These are phyloP conservation scores for Hylaeus anthracinus DNA, from an alignment of 1,140 invertebrate species.

Conservation along the genomic window DNA sequence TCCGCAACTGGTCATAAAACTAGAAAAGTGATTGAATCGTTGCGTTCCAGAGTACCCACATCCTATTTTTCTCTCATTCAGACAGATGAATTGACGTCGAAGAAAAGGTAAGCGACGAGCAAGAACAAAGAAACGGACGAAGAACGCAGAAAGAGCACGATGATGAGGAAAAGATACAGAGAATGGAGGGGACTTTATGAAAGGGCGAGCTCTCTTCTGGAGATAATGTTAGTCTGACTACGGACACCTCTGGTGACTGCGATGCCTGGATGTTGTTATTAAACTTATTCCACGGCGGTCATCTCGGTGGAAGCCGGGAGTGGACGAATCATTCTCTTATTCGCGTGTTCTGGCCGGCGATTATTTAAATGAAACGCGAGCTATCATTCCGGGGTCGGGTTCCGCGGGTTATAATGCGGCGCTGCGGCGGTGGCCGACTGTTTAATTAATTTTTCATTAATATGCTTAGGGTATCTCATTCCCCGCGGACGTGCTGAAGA, in stretches of 20 bases:
- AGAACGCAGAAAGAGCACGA: neutral
- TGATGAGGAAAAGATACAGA: neutral
- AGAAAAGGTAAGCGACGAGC: neutral
- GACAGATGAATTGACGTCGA: neutral
- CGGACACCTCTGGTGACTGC: conserved; percentile 53
- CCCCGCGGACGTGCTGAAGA: neutral
- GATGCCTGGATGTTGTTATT: conserved; percentile 66
- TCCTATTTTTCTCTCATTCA: neutral
- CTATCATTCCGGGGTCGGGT: conserved; percentile 7
- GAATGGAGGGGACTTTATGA: neutral
- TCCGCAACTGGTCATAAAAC: too few relatives aligned
- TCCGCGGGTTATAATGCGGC: neutral
- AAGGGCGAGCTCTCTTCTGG: conserved; percentile 37
- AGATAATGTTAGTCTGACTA: conserved; percentile 58
- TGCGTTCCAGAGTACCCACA: neutral
- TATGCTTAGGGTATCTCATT: neutral
- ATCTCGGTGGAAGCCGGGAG: conserved; percentile 7
- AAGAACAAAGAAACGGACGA: neutral
- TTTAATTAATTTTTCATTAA: conserved; percentile 32
- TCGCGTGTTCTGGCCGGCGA: conserved; percentile 16
- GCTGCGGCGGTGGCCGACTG: neutral
- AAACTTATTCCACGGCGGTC: conserved; percentile 62
- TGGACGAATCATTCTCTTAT: conserved; percentile 4
- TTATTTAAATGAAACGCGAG: conserved; percentile 50
- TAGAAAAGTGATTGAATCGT: neutral